Evolutionary conservation across 1,140 invertebrate genomes (phyloP), one percentile per base, ranked within the genome.

Genomic region (Drosophila arawakana): DNA sequence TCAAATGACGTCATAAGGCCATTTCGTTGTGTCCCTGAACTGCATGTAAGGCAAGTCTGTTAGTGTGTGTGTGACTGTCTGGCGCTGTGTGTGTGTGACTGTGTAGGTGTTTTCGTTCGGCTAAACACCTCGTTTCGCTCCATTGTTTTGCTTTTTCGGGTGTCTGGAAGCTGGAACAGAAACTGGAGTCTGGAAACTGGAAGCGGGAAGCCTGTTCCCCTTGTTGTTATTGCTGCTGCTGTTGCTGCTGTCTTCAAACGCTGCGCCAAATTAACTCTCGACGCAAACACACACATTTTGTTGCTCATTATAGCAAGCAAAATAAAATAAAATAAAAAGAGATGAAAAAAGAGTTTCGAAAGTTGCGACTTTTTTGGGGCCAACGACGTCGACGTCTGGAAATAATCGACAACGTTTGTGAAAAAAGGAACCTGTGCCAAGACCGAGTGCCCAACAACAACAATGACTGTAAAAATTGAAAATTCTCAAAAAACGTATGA

Each of bases 361-460:
- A 88, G 82, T 76, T 84, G 66, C 71, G 65, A 77, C 73, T 68
- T 68, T 30, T 65, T 68, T 68, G 66, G 46, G 57, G 69, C 55
- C 50, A 43, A 50, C 60, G 80, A 77, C 73, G 75, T 66, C 43
- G 63, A 13, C 44, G 81, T 85, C 83, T 85, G 79, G 79, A 86
- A 85, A 85, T 88, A 85, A 86, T 88, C 82, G 83, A 80, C 82
- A 88, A 88, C 81, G 75, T 81, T 74, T 66, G 37, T 6, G 25
- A 30, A 30, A 30, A 58, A 72, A 79, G 68, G 72, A 76, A 61
- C 67, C 65, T 66, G 72, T 44, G 61, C 21, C 54, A 41, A 60
- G 46, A 13, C 39, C 18, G 39, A 58, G 54, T 59, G 9, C 21
- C 25, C 21, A 52, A 59, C 49, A 66, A n/a, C 41, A 10, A 55